Evolutionary conservation across 2,888 invertebrate species (phyloP), one percentile per base, ranked within the genome.

Genomic region (Busseola fusca): DNA sequence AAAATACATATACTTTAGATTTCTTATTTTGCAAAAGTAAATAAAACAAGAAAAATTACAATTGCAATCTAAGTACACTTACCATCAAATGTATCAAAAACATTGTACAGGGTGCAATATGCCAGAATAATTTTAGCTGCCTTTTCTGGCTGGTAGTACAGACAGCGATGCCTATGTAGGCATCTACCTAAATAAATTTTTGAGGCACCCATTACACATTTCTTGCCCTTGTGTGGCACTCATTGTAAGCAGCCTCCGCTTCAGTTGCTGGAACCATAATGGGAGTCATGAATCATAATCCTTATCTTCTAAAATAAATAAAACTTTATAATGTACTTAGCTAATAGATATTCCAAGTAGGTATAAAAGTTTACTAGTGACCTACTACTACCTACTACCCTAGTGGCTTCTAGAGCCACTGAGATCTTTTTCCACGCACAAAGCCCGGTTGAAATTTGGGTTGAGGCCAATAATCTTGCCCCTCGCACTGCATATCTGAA

Each of bases 201-300:
- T 64, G 0, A 64, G 37, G 25, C 64, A 37, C 25, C 50, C 34
- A 37, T 64, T 64, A 0, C 10, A 52, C 25, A 37, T 64, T 50
- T n/a, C 63, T 50, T 16, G 34, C 30, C 6, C 21, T 57, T 12
- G 21, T 30, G 10, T 57, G 30, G 30, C n/a, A n/a, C n/a, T n/a
- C n/a, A n/a, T n/a, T n/a, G n/a, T n/a, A n/a, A n/a, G n/a, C n/a
- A n/a, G n/a, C n/a, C n/a, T n/a, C n/a, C n/a, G n/a, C n/a, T n/a
- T n/a, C n/a, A n/a, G n/a, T n/a, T n/a, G n/a, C n/a, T 18, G 18
- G 52, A 37, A 25, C 25, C 64, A 64, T 64, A 52, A 64, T 37
- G 1, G 64, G 52, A 64, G 64, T 64, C 64, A 64, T 64, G 50
- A 64, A 50, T 37, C 64, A 64, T 34, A 50, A 50, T 18, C 52